Percentiles rank a stretch among this genome's conserved stretches.
phyloP scores from a whole-genome alignment of 2,113 vertebrate genomes.

The Brachypodius melanocephalos region DNA sequence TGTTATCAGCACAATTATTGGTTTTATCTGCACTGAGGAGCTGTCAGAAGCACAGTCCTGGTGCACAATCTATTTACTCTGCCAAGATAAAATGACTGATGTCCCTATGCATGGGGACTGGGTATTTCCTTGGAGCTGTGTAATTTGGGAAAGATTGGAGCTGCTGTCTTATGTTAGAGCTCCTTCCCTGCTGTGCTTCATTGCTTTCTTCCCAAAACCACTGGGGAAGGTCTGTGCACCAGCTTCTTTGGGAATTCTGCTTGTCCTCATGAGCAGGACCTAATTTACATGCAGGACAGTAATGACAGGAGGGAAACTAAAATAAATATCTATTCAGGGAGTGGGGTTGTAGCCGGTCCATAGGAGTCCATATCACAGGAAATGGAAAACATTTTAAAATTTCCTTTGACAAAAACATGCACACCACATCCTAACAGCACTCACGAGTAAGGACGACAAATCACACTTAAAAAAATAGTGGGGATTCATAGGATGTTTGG shows the following conservation, averaged over 20 bases:
- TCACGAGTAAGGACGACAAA: neutral
- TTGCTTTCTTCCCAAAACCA: neutral
- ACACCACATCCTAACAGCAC: neutral
- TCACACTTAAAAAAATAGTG: neutral
- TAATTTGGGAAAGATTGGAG: neutral
- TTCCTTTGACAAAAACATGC: neutral
- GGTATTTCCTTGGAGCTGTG: neutral
- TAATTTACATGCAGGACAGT: neutral
- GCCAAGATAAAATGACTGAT: slow-evolving; percentile 33
- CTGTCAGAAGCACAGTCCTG: slow-evolving; percentile 33
- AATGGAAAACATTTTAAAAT: neutral
- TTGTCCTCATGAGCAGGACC: neutral
- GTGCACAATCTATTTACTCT: neutral
- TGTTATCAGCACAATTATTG: slow-evolving; percentile 47
- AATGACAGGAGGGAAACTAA: neutral
- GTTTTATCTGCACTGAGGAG: slow-evolving; percentile 31
- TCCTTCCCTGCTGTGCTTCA: neutral
- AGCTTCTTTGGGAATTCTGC: neutral
- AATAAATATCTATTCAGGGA: neutral
- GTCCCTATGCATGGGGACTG: neutral
- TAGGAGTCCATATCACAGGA: neutral
- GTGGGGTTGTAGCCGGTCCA: neutral
- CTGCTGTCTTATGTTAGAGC: neutral
- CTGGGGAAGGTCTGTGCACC: neutral
- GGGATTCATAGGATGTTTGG: neutral